phyloP scores from a whole-genome alignment of 2,797 vertebrate species.

The Aphelocoma californica region DNA sequence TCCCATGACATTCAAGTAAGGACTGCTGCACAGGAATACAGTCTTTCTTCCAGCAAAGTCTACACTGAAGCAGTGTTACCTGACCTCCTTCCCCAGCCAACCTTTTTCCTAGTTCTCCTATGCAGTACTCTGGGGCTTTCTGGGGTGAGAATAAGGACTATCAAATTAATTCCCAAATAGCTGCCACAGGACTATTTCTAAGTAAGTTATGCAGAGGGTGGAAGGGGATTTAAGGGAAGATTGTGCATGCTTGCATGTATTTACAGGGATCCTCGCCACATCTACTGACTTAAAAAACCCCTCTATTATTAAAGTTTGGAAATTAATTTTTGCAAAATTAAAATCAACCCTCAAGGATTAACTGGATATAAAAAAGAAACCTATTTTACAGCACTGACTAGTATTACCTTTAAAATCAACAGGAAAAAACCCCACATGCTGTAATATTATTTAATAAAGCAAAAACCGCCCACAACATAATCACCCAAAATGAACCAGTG shows the following conservation, averaged over 20 bases:
- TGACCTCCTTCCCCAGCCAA: not conserved
- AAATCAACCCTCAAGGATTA: constrained; percentile 70
- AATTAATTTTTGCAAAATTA: constrained; percentile 65
- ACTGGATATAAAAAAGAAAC: constrained; percentile 70
- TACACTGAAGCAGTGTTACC: not conserved
- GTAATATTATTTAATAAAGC: constrained; percentile 60
- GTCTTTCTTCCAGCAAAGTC: not conserved
- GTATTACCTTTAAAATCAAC: constrained; percentile 72
- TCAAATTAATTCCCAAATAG: constrained; percentile 14
- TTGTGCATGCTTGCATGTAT: constrained; percentile 62
- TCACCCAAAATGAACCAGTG: constrained; percentile 69
- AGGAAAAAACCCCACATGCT: constrained; percentile 37
- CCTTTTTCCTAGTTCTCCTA: not conserved
- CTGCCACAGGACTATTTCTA: constrained; percentile 47
- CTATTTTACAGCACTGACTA: constrained; percentile 70
- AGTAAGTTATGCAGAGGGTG: constrained; percentile 32
- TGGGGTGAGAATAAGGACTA: not conserved
- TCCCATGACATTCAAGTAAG: not conserved
- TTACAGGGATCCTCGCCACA: constrained; percentile 56
- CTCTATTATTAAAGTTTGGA: constrained; percentile 60
- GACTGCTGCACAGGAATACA: not conserved
- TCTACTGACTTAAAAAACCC: constrained; percentile 55
- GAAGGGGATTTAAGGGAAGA: constrained; percentile 34
- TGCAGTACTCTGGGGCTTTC: not conserved
- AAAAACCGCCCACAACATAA: constrained; percentile 68